Evolutionary conservation across 2,888 invertebrate species (phyloP).

Genomic region (Cyrtodaria siliqua): DNA sequence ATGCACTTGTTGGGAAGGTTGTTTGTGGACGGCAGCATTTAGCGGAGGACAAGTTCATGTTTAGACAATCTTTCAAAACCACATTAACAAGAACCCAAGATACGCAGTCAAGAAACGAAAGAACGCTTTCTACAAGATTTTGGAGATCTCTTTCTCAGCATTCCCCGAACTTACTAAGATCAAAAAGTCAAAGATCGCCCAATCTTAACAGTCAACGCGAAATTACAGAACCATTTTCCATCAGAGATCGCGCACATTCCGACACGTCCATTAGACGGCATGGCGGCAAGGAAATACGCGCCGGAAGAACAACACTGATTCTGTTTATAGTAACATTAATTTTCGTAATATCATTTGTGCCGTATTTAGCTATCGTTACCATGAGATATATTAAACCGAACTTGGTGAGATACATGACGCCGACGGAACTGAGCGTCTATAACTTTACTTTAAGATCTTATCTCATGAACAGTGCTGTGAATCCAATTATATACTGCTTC

Average conservation of each 20-base stretch:
- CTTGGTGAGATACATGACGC: slow-evolving; percentile 39
- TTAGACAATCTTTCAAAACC: neutral
- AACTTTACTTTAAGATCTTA: slow-evolving; percentile 69
- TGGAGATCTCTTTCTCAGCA: slow-evolving; percentile 39
- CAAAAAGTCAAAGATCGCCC: slow-evolving; percentile 4
- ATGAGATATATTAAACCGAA: slow-evolving; percentile 55
- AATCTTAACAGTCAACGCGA: slow-evolving; percentile 17
- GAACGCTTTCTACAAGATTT: slow-evolving; percentile 36
- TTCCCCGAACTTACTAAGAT: slow-evolving; percentile 34
- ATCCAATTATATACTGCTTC: slow-evolving; percentile 70
- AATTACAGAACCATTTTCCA: slow-evolving; percentile 37
- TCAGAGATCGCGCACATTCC: slow-evolving; percentile 36
- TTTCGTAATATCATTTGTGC: slow-evolving; percentile 71
- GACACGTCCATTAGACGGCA: slow-evolving; percentile 55
- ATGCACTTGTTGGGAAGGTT: slow-evolving; percentile 61
- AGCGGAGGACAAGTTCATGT: neutral
- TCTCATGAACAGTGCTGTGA: slow-evolving; percentile 67
- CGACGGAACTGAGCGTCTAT: slow-evolving; percentile 55
- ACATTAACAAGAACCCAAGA: neutral
- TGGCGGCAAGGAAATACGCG: slow-evolving; percentile 58
- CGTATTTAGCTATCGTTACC: slow-evolving; percentile 66
- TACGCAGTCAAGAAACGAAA: slow-evolving; percentile 6
- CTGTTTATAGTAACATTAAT: slow-evolving; percentile 69
- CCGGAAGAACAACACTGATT: slow-evolving; percentile 68
- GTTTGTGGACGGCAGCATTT: slow-evolving; percentile 35